Conservation (phyloP, 2,113 vertebrate genomes). For the Aegotheles bennettii region DNA sequence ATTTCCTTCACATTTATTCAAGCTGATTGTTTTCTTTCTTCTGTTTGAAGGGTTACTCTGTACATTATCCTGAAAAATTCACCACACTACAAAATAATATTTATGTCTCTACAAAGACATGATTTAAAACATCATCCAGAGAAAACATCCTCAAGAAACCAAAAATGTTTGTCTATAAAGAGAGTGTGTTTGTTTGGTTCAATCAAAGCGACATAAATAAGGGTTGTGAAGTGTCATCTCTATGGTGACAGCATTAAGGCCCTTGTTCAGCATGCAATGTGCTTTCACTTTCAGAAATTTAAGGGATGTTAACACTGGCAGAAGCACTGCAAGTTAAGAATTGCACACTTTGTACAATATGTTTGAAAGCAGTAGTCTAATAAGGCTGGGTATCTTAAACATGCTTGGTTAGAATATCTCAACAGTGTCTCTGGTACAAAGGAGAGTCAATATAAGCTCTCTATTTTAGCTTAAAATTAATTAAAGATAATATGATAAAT, state of each 20-base stretch:
- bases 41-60: not conserved
- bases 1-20: not conserved
- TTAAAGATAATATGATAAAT: not conserved
- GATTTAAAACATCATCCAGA: conserved; percentile 1
- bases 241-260: not conserved
- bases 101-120: not conserved
- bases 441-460: not conserved
- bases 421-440: not conserved
- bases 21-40: not conserved
- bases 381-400: not conserved
- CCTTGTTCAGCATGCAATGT: not conserved
- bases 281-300: conserved; percentile 12
- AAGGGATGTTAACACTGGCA: not conserved
- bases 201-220: not conserved
- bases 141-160: not conserved
- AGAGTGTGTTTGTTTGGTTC: not conserved
- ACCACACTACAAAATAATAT: not conserved
- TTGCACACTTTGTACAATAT: not conserved
- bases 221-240: not conserved
- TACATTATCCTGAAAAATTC: not conserved
- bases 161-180: not conserved
- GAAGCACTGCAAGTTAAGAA: not conserved
- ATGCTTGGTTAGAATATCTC: not conserved
- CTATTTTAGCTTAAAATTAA: not conserved
- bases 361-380: not conserved